Evolutionary conservation across 2,113 vertebrate species (phyloP), one percentile per base, ranked within the genome.

Genomic region (Pogona vitticeps): DNA sequence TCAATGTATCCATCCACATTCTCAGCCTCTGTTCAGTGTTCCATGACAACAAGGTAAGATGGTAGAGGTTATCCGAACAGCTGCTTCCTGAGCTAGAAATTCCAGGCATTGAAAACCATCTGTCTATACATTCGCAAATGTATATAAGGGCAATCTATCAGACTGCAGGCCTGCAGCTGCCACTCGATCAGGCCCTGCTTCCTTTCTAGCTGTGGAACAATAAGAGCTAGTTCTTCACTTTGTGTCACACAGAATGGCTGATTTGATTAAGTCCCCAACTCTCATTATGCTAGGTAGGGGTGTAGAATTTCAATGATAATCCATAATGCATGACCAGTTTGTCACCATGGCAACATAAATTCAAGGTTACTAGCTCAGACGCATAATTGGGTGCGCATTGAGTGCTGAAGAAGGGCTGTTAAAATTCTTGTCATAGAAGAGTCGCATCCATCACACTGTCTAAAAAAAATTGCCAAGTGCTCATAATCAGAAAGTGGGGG

Each of bases 231-330:
- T 97, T 98, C 98, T 98, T 98, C 98, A 98, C 98, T 98, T 98
- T 98, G 98, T 98, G 98, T 98, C 97, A 96, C 97, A 97, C 97
- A 98, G 98, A 99, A 99, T 98, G 98, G 98, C 98, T 99, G 98
- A 99, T 99, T 99, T 99, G 98, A 99, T 99, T 99, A 99, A 99
- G 98, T 98, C 98, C 98, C 97, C 96, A 97, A 96, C 98, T 98
- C 98, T 99, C 98, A 99, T 99, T 99, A 99, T 99, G 98, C 98
- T 98, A 98, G 98, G 98, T 98, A 98, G 98, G 98, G 98, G 98
- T 99, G 98, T 98, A 98, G 98, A 99, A 99, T 99, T 99, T 99
- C 98, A 99, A 99, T 99, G 98, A 98, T 99, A 98, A 99, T 99
- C 98, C 98, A 99, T 99, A 99, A 99, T 99, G 98, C 99, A 99